Percentiles rank a stretch among this genome's conserved stretches.
phyloP scores from a whole-genome alignment of 2,113 vertebrate species.

The Chloropsis hardwickii region DNA sequence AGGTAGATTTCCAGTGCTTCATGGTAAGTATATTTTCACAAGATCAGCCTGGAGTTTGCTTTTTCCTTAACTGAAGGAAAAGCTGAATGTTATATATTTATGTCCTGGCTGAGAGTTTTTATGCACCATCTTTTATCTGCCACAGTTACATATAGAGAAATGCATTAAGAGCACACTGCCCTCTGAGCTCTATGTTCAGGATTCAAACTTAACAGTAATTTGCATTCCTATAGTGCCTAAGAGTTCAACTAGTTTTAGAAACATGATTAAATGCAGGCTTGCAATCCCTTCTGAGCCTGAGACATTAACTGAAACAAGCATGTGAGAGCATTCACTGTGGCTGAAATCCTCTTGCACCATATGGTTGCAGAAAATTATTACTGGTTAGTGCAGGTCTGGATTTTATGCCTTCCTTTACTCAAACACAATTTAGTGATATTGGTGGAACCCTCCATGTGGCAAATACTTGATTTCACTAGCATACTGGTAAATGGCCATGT shows the following conservation, averaged over 20 bases:
- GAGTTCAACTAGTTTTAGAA: slow-evolving; percentile 11
- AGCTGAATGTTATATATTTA: background rate
- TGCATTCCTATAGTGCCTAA: background rate
- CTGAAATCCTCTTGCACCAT: background rate
- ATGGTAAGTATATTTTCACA: background rate
- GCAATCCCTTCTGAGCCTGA: background rate
- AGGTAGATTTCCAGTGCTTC: background rate
- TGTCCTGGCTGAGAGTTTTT: background rate
- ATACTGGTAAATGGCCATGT: background rate
- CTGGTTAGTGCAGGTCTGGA: background rate
- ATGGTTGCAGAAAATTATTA: background rate
- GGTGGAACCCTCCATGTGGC: background rate
- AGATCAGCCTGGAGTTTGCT: background rate
- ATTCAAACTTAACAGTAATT: slow-evolving; percentile 6
- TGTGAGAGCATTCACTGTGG: background rate
- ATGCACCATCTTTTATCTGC: background rate
- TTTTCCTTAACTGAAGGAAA: background rate
- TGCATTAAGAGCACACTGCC: background rate
- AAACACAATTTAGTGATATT: background rate
- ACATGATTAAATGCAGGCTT: slow-evolving; percentile 2
- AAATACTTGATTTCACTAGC: background rate
- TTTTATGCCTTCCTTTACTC: background rate
- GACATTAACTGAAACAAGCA: background rate
- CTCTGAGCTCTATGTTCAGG: background rate
- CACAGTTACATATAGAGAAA: background rate